phyloP scores from a whole-genome alignment of 2,113 vertebrate genomes.

The Furnarius figulus region DNA sequence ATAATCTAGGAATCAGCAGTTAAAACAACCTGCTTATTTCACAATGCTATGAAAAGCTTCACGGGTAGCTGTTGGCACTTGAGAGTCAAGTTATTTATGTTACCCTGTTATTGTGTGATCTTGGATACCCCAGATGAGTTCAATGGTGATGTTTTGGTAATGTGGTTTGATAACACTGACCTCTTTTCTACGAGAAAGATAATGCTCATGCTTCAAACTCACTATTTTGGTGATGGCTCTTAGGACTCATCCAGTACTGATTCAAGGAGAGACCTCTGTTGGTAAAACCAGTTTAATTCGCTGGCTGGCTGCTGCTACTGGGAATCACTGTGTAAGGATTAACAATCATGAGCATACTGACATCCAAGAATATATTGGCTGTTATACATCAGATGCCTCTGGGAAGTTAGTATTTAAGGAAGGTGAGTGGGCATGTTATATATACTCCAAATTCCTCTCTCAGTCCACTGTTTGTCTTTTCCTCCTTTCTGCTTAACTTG shows the following conservation, averaged over 20 bases:
- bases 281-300: conserved; percentile 96
- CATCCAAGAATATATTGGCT: conserved; percentile 97
- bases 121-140: neutral
- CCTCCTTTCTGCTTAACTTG: neutral
- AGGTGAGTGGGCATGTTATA: conserved; percentile 69
- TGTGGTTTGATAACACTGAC: neutral
- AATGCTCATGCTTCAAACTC: neutral
- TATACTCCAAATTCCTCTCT: neutral
- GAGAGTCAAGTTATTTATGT: neutral
- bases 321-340: conserved; percentile 95
- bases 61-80: neutral
- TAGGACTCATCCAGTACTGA: conserved; percentile 91
- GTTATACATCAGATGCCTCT: conserved; percentile 88
- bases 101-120: neutral
- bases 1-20: neutral
- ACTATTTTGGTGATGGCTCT: neutral
- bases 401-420: conserved; percentile 94
- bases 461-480: neutral
- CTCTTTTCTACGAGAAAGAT: neutral
- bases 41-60: neutral
- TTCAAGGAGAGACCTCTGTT: conserved; percentile 96
- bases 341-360: conserved; percentile 99
- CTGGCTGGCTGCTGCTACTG: conserved; percentile 90
- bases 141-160: neutral
- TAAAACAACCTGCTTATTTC: neutral